Base-by-base conservation (phyloP, 2,797 vertebrate genomes). In the Podargus strigoides region DNA sequence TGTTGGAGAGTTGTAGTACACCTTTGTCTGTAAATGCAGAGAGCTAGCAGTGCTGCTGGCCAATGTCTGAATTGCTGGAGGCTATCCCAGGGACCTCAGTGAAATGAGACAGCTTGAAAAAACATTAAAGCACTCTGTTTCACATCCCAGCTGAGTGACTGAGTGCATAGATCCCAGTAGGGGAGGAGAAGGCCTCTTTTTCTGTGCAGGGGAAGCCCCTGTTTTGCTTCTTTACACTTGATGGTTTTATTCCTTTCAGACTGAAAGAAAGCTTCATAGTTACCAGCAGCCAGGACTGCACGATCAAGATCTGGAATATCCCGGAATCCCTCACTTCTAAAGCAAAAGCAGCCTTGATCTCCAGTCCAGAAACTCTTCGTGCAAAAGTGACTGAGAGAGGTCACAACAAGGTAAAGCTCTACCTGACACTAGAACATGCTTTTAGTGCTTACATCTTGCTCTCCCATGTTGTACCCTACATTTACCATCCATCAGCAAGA, bases 241-340 rank as follows among this genome's bases (percentile, higher is more conserved):
- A 12, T 9, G 2, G 4, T 55, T 84, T 50, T 24, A 1, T 32
- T 44, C 26, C 41, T 50, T 49, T 17, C 84, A 98, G 98, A 53
- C 63, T 98, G 93, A 99, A 99, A 94, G 98, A 98, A 22, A 98
- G 95, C n/a, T 99, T 99, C 30, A 15, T 99, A 56, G 98, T 98
- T 34, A 99, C 99, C 0, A 99, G 99, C 84, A 99, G 99, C 96
- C 99, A 99, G 97, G 99, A 99, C 97, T 99, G 98, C 44, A 99
- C 99, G 0, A 95, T 99, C 68, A 99, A 99, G 96, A 96, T 99
- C 50, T 99, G 99, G 99, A 97, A 98, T 42, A 97, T 99, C 27
- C 98, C 99, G 0, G 97, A 98, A 52, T 85, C 95, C 42, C 85
- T 98, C 47, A 68, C 95, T 4, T 84, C 92, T 14, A 98, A 94